These are phyloP conservation scores for Sinotaia quadrata DNA, from an alignment of 2,888 invertebrate species.

Conservation along the genomic window DNA sequence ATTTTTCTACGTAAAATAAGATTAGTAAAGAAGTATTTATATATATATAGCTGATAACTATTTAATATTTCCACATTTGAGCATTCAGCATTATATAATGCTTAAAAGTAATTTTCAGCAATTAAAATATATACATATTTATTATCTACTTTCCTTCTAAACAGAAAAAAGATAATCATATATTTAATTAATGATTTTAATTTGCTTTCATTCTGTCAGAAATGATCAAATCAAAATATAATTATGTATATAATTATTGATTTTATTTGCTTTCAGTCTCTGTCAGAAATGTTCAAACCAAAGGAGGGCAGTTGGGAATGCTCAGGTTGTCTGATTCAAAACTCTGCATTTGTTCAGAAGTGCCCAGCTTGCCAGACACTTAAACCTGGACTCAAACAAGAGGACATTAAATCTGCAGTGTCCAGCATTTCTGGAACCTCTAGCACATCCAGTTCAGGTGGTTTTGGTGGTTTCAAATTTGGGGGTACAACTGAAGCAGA, in stretches of 20 bases:
- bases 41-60: no score
- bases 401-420: conserved; percentile 36
- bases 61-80: no score
- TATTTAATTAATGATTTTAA: no score
- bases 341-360: conserved; percentile 68
- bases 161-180: no score
- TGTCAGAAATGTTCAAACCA: conserved; percentile 75
- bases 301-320: conserved; percentile 80
- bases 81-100: no score
- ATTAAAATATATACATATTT: no score
- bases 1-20: no score
- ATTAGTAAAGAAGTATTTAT: no score
- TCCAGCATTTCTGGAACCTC: conserved; percentile 1
- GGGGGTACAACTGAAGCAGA: conserved; percentile 10
- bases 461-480: conserved; percentile 33
- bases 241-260: background rate
- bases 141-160: no score
- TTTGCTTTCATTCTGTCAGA: no score
- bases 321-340: conserved; percentile 77
- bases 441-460: conserved; percentile 25
- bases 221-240: no score
- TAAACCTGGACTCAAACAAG: conserved; percentile 61
- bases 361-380: conserved; percentile 66
- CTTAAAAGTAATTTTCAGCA: no score
- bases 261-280: conserved; percentile 23